Evolutionary conservation across 2,888 invertebrate genomes (phyloP).

Genomic region (Caenorhabditis wallacei): DNA sequence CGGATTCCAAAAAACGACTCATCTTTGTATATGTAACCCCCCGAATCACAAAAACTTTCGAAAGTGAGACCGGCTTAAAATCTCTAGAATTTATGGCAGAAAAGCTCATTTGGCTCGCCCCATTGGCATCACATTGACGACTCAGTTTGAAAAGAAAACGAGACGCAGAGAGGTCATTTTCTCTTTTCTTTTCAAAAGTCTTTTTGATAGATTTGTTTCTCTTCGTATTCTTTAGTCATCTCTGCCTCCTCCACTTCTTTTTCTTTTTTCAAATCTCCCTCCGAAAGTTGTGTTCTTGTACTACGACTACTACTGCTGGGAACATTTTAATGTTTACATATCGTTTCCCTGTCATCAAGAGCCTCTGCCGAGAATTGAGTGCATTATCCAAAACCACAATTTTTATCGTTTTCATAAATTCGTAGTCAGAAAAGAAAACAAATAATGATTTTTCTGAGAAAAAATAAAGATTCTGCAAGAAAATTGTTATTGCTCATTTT

Average conservation of each 20-base stretch:
- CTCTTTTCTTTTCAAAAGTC: constrained; percentile 37
- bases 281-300: constrained; percentile 1
- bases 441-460: constrained; percentile 3
- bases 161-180: constrained; percentile 35
- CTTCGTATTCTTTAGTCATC: constrained; percentile 24
- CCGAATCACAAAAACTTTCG: too few species aligned
- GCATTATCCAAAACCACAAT: constrained; percentile 18
- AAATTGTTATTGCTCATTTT: not conserved
- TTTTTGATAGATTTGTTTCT: constrained; percentile 45
- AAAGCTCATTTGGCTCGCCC: constrained; percentile 29
- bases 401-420: constrained; percentile 23
- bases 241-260: not conserved
- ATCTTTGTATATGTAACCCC: constrained; percentile 6
- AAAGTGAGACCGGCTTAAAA: constrained; percentile 4
- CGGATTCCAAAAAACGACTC: constrained; percentile 1
- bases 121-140: constrained; percentile 36
- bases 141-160: constrained; percentile 31
- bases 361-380: constrained; percentile 29
- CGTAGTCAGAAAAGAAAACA: not conserved
- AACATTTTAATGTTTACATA: constrained; percentile 34
- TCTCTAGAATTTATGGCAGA: constrained; percentile 1
- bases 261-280: constrained; percentile 5
- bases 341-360: constrained; percentile 16
- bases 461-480: not conserved
- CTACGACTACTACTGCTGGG: constrained; percentile 24